Percentiles rank a stretch among this genome's conserved stretches.
Evolutionary conservation across 1,140 invertebrate species (phyloP).

Genomic region (Scylla paramamosain): DNA sequence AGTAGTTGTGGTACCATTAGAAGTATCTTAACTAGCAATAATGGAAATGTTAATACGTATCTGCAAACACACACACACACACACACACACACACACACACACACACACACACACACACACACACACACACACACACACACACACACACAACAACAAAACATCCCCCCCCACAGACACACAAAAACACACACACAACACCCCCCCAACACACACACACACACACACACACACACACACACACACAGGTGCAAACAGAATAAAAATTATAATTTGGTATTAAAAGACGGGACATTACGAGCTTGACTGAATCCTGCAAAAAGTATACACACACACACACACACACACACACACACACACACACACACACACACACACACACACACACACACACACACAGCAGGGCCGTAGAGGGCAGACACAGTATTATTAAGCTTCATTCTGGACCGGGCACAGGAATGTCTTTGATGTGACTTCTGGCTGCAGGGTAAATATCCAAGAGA

Average conservation of each 20-base stretch:
- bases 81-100: slow-evolving; percentile 13
- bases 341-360: slow-evolving; percentile 27
- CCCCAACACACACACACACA: neutral
- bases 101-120: neutral
- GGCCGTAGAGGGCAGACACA: neutral
- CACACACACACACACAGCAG: slow-evolving; percentile 28
- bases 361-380: slow-evolving; percentile 17
- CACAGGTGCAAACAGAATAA: too few species aligned
- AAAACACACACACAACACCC: neutral
- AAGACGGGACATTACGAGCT: too few species aligned
- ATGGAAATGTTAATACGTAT: neutral
- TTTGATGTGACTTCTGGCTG: neutral
- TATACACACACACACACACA: neutral
- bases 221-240: too few species aligned
- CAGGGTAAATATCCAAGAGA: neutral
- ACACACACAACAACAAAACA: too few species aligned
- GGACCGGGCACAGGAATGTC: neutral
- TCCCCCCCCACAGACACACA: too few species aligned
- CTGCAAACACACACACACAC: neutral
- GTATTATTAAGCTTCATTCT: neutral
- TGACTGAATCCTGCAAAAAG: neutral
- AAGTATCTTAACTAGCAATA: neutral
- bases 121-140: neutral
- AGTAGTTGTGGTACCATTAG: neutral
- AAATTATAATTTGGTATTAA: too few species aligned